A percentile compares a stretch with the other conserved stretches of the same genome.
Evolutionary conservation across 2,113 vertebrate genomes (phyloP).

Genomic region (Ictalurus punctatus): DNA sequence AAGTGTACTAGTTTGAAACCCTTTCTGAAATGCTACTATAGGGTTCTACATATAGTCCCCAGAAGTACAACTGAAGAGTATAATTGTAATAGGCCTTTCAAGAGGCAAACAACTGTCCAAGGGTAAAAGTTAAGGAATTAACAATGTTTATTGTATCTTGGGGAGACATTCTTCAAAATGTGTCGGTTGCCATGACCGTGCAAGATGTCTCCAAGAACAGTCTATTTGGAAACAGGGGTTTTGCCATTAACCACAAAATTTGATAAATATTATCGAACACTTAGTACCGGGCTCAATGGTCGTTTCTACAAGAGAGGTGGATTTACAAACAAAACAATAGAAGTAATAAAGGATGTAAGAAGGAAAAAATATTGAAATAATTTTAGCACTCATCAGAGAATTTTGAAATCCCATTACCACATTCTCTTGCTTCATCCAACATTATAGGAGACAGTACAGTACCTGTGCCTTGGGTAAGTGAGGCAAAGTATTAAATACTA

Average conservation of each 20-base stretch:
- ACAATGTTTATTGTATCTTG: not conserved
- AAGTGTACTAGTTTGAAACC: not conserved
- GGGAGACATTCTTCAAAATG: not conserved
- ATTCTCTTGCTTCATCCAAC: not conserved
- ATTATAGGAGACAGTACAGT: not conserved
- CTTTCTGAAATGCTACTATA: not conserved
- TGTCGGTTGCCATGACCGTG: not conserved
- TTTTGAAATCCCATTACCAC: not conserved
- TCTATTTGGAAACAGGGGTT: not conserved
- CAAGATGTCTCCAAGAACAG: not conserved
- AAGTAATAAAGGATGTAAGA: not conserved
- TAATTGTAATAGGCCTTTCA: not conserved
- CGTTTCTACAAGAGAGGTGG: too few species aligned
- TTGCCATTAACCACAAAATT: not conserved
- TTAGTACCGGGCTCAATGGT: too few species aligned
- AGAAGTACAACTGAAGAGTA: not conserved
- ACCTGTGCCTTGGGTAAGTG: not conserved
- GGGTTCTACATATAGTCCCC: not conserved
- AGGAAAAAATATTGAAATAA: not conserved
- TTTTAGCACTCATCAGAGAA: not conserved
- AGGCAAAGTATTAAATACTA: not conserved
- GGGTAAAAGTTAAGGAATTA: not conserved
- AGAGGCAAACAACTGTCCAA: not conserved
- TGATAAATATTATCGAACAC: not conserved
- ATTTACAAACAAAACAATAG: not conserved